Percentiles rank a stretch among this genome's conserved stretches.
Evolutionary conservation across 2,797 vertebrate genomes (phyloP).

Genomic region (Bothrops alternatus): DNA sequence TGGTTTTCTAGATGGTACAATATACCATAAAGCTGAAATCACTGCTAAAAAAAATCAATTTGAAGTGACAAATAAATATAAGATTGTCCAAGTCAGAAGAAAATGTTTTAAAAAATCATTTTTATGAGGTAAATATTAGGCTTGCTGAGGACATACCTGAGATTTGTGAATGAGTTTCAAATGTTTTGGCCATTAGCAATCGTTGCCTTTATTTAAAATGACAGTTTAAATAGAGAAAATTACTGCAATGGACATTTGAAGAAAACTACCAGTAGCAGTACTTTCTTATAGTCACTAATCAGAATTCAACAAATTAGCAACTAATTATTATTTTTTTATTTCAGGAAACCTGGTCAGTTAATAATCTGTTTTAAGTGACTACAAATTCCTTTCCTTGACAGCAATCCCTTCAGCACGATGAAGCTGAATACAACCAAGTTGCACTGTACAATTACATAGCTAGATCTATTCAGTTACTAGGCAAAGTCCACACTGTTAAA

Average conservation of each 20-base stretch:
- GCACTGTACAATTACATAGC: neutral
- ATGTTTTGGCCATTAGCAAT: neutral
- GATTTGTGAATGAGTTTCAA: neutral
- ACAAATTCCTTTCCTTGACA: neutral
- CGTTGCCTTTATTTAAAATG: neutral
- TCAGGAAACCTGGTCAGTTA: neutral
- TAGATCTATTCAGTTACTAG: neutral
- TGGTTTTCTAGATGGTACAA: neutral
- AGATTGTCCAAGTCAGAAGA: neutral
- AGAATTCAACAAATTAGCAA: neutral
- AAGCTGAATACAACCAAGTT: neutral
- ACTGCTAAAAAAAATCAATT: neutral
- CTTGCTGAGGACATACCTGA: neutral
- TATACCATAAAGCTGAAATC: neutral
- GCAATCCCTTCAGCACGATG: neutral
- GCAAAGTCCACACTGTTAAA: neutral
- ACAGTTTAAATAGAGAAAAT: conserved; percentile 1
- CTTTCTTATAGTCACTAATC: neutral
- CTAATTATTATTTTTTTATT: neutral
- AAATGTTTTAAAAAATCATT: neutral
- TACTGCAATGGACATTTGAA: neutral
- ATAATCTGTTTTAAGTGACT: neutral
- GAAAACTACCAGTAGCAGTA: neutral
- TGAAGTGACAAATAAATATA: neutral
- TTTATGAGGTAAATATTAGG: neutral